Conservation (phyloP, 2,888 invertebrate genomes). For the Zelleria hepariella region DNA sequence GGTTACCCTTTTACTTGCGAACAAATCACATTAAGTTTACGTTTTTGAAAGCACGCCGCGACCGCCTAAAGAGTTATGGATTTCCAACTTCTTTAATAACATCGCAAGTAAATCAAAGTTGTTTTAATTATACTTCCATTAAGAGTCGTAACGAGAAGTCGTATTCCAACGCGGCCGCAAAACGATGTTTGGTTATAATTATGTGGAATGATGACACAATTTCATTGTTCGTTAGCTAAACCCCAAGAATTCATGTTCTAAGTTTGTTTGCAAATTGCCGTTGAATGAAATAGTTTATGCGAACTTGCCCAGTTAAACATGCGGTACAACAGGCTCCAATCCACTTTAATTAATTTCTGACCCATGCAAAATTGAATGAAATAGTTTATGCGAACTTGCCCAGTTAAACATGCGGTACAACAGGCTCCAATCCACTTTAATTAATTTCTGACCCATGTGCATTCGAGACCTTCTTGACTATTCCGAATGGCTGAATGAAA, state of each 20-base stretch:
- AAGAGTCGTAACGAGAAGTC: background rate
- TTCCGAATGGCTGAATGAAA: background rate
- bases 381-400: conserved; percentile 36
- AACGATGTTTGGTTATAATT: conserved; percentile 2
- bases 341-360: conserved; percentile 14
- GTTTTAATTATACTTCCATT: conserved; percentile 1
- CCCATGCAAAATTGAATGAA: no score
- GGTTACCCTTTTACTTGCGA: no score
- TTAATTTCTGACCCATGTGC: conserved; percentile 10
- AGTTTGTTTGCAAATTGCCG: conserved; percentile 30
- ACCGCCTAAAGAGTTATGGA: background rate
- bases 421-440: conserved; percentile 26
- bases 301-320: conserved; percentile 25
- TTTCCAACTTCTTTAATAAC: background rate
- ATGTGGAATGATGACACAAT: conserved; percentile 3
- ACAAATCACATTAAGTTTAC: background rate
- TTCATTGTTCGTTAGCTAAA: background rate
- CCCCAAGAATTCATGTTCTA: conserved; percentile 27
- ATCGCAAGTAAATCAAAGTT: background rate
- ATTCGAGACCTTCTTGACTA: background rate
- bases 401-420: conserved; percentile 22
- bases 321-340: conserved; percentile 31
- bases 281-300: conserved; percentile 37
- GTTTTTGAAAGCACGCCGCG: background rate
- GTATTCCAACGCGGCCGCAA: background rate